Percentiles rank a stretch among this genome's conserved stretches.
phyloP scores from a whole-genome alignment of 2,113 vertebrate species.

The Columbina picui region DNA sequence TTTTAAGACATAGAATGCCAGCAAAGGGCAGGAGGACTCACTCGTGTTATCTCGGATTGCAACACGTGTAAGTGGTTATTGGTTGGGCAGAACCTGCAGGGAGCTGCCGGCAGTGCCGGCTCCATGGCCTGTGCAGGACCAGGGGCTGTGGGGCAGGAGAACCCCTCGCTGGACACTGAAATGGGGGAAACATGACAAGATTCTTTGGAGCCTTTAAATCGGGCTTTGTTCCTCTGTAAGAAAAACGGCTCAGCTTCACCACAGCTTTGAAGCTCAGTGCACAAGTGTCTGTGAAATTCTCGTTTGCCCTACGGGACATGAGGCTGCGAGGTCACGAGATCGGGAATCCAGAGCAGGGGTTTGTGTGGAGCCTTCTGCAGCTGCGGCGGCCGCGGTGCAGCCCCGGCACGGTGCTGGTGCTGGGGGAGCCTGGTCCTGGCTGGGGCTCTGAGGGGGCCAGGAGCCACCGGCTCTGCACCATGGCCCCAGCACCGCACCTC shows the following conservation, averaged over 20 bases:
- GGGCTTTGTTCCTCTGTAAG: not conserved
- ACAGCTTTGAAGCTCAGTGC: not conserved
- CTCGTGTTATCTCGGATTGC: not conserved
- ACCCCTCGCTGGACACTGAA: not conserved
- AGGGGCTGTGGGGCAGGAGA: not conserved
- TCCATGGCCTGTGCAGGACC: not conserved
- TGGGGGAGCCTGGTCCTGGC: not conserved
- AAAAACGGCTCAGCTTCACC: not conserved
- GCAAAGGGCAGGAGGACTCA: not conserved
- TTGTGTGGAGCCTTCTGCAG: not conserved
- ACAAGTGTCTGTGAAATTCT: not conserved
- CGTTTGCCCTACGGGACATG: not conserved
- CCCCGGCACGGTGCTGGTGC: not conserved
- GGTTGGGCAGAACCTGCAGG: not conserved
- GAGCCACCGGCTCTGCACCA: rapidly evolving
- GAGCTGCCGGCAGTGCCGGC: not conserved
- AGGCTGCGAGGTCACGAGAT: not conserved
- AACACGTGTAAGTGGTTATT: not conserved
- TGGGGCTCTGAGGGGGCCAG: no score
- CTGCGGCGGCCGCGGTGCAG: not conserved
- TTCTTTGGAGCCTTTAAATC: not conserved
- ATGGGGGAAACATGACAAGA: not conserved
- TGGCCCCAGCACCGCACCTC: not conserved
- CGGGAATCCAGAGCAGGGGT: not conserved
- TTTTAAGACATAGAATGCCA: not conserved